Percentiles rank a stretch among this genome's conserved stretches.
Evolutionary conservation across 2,113 vertebrate genomes (phyloP).

Genomic region (Callipepla squamata): DNA sequence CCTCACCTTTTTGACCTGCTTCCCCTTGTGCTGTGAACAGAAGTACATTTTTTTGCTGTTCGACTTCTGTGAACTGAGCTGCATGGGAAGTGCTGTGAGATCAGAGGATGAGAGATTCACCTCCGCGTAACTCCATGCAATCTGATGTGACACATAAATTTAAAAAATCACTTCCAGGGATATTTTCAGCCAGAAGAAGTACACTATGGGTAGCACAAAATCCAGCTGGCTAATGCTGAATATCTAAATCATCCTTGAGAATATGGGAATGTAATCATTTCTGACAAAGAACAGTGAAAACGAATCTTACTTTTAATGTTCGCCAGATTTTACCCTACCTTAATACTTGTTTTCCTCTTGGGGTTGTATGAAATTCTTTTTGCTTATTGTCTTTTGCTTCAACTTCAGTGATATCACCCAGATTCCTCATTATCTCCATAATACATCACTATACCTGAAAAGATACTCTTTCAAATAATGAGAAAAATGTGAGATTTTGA

Average conservation of each 20-base stretch:
- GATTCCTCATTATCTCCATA: neutral
- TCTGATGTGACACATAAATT: conserved; percentile 22
- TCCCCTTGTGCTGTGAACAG: conserved; percentile 24
- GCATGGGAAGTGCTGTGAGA: neutral
- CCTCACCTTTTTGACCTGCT: conserved; percentile 9
- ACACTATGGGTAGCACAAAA: neutral
- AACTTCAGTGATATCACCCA: neutral
- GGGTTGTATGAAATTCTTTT: neutral
- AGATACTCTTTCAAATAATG: neutral
- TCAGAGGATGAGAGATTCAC: conserved; percentile 35
- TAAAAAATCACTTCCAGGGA: conserved; percentile 20
- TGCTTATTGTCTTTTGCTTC: neutral
- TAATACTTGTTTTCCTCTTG: neutral
- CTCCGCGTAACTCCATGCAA: neutral
- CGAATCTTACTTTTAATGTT: neutral
- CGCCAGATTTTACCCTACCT: neutral
- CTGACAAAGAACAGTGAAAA: neutral
- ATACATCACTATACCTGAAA: neutral
- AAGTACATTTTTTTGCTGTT: conserved; percentile 33
- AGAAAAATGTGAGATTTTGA: neutral
- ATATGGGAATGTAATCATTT: neutral
- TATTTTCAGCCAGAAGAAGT: conserved; percentile 7
- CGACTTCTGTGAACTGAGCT: neutral
- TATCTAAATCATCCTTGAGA: neutral
- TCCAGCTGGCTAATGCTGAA: neutral